Evolutionary conservation across 2,797 vertebrate genomes (phyloP), one percentile per base, ranked within the genome.

Genomic region (Mormyrops attenuatus): DNA sequence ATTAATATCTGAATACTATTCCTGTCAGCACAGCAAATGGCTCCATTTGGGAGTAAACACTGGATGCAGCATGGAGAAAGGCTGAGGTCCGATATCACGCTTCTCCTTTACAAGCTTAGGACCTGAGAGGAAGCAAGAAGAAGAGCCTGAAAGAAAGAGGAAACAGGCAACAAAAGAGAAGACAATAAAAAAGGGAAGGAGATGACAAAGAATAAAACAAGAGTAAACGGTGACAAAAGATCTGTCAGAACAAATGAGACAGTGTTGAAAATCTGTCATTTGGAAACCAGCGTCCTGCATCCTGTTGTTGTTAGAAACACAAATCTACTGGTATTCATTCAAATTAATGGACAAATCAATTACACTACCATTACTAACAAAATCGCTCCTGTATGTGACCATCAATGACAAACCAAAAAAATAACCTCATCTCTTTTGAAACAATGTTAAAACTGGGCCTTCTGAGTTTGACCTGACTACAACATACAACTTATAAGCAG

Each of bases 111-210:
- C 20, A 53, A 52, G 87, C 69, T 69, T 34, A 89, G 88, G 87
- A 91, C 90, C 89, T 85, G 77, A 91, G 86, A 92, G 91, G 90
- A 92, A 90, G 90, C 69, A 77, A 63, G 60, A 66, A 90, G 89
- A 30, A 63, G 66, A 88, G 69, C 52, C 41, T 63, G 88, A 87
- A 89, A 93, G 30, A 73, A 95, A 95, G 94, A 93, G 94, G 95
- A 96, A 96, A 93, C 77, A 92, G 91, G 93, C 90, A 93, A 94
- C 92, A 94, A 93, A 91, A 91, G 90, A 94, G 93, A 94, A 93
- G 93, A 95, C 94, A 95, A 94, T 15, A 1, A 92, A 91, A 92
- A 89, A 91, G 92, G 94, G 95, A 96, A 95, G 93, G 93, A 90
- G 92, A 91, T 66, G 50, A 47, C 38, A 87, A 15, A 77, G 87